These are phyloP conservation scores for Myotis daubentonii DNA, from an alignment of 2,797 vertebrate species.

Conservation along the genomic window DNA sequence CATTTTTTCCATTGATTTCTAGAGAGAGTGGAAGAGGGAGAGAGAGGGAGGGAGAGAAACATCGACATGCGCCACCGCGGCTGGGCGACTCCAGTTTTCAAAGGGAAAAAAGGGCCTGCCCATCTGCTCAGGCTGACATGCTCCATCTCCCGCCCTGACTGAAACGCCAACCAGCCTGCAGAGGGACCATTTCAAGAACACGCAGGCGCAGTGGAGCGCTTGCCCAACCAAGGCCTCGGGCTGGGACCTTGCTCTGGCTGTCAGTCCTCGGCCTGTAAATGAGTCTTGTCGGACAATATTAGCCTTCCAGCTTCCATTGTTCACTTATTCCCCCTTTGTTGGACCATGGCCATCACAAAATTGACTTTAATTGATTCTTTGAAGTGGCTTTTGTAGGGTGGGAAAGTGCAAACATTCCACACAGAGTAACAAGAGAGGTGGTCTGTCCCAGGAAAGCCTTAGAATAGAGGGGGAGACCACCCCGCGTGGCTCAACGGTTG, in stretches of 20 bases:
- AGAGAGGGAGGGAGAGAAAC: too few relatives aligned
- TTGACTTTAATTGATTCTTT: slow-evolving; percentile 66
- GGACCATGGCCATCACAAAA: slow-evolving; percentile 26
- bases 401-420: neutral
- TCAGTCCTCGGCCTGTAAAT: slow-evolving; percentile 58
- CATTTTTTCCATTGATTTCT: neutral
- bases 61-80: too few relatives aligned
- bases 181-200: slow-evolving; percentile 43
- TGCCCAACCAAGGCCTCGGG: slow-evolving; percentile 5
- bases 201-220: neutral
- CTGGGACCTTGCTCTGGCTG: neutral
- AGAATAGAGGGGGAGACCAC: too few relatives aligned
- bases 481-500: too few relatives aligned
- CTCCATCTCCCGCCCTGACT: neutral
- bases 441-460: neutral
- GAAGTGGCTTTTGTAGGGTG: slow-evolving; percentile 20
- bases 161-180: neutral
- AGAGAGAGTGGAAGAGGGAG: too few relatives aligned
- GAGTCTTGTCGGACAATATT: slow-evolving; percentile 55
- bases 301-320: slow-evolving; percentile 63
- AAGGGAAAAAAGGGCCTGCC: neutral
- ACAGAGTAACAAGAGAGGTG: neutral
- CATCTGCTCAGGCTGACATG: neutral
- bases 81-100: neutral
- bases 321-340: slow-evolving; percentile 53